These are phyloP conservation scores for Grammomys dolichurus DNA, from an alignment of 2,113 vertebrate genomes.

Conservation along the genomic window DNA sequence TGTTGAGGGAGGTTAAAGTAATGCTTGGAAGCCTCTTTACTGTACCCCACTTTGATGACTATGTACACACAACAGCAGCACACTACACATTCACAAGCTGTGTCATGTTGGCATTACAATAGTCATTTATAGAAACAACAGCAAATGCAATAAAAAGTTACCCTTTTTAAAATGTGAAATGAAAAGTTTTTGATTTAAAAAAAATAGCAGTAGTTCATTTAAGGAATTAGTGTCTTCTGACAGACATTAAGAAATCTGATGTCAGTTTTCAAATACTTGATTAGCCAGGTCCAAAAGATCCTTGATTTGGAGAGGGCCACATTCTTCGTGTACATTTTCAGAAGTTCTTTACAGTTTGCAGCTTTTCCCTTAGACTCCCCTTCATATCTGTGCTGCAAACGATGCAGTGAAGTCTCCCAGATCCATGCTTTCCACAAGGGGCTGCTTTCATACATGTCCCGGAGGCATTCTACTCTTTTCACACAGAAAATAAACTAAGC, in stretches of 20 bases:
- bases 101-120: slow-evolving; percentile 98
- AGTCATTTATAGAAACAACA: slow-evolving; percentile 94
- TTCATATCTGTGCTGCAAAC: slow-evolving; percentile 81
- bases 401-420: slow-evolving; percentile 83
- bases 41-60: slow-evolving; percentile 93
- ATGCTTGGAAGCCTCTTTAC: slow-evolving; percentile 96
- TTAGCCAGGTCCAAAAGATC: slow-evolving; percentile 81
- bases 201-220: slow-evolving; percentile 92
- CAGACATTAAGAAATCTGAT: slow-evolving; percentile 87
- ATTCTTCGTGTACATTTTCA: slow-evolving; percentile 83
- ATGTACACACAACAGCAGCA: slow-evolving; percentile 97
- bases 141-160: slow-evolving; percentile 93
- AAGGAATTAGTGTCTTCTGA: slow-evolving; percentile 90
- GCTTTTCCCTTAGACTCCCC: slow-evolving; percentile 72
- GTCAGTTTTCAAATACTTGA: slow-evolving; percentile 87
- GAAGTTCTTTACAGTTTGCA: slow-evolving; percentile 77
- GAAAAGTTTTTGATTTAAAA: slow-evolving; percentile 92
- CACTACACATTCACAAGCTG: slow-evolving; percentile 99
- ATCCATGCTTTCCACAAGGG: slow-evolving; percentile 76
- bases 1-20: slow-evolving; percentile 98
- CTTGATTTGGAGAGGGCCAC: slow-evolving; percentile 79
- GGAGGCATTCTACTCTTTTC: slow-evolving; percentile 81
- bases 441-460: slow-evolving; percentile 72
- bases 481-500: slow-evolving; percentile 75
- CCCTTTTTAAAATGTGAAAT: slow-evolving; percentile 94